phyloP scores from a whole-genome alignment of 2,888 invertebrate genomes.

The Parnassius orleans region DNA sequence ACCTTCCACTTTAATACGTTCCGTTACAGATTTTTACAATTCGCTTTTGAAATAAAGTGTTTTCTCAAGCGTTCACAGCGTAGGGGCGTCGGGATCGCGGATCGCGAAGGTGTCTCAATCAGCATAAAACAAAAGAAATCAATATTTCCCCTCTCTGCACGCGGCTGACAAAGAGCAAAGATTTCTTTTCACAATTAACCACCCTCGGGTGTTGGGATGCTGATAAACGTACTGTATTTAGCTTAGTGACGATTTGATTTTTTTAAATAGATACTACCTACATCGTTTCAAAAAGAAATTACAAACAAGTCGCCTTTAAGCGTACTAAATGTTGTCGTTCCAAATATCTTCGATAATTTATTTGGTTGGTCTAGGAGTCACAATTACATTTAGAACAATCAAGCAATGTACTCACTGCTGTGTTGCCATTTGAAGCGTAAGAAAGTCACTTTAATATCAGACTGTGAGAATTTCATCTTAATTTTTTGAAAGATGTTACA shows the following conservation, averaged over 20 bases:
- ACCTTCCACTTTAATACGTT: slow-evolving; percentile 33
- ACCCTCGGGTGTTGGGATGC: slow-evolving; percentile 65
- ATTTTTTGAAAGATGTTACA: neutral
- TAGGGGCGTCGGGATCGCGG: slow-evolving; percentile 57
- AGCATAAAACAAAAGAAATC: slow-evolving; percentile 82
- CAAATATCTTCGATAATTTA: too few relatives aligned
- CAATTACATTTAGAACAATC: too few relatives aligned
- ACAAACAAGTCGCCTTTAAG: too few relatives aligned
- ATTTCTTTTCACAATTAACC: slow-evolving; percentile 81
- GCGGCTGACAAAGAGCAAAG: slow-evolving; percentile 79
- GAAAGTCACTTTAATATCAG: too few relatives aligned
- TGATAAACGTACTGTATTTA: slow-evolving; percentile 66
- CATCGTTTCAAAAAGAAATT: neutral
- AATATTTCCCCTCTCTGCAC: slow-evolving; percentile 67
- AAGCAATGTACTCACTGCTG: too few relatives aligned
- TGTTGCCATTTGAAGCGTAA: too few relatives aligned
- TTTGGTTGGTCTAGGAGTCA: too few relatives aligned
- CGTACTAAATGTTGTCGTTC: too few relatives aligned
- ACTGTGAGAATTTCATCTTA: neutral
- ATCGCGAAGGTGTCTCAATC: slow-evolving; percentile 79
- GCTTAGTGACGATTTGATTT: slow-evolving; percentile 50
- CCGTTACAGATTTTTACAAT: slow-evolving; percentile 47
- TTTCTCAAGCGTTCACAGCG: slow-evolving; percentile 64
- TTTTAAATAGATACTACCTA: slow-evolving; percentile 22
- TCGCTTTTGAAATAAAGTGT: slow-evolving; percentile 70